Evolutionary conservation across 2,888 invertebrate genomes (phyloP), one percentile per base, ranked within the genome.

Genomic region (Leptinotarsa tumamoca): DNA sequence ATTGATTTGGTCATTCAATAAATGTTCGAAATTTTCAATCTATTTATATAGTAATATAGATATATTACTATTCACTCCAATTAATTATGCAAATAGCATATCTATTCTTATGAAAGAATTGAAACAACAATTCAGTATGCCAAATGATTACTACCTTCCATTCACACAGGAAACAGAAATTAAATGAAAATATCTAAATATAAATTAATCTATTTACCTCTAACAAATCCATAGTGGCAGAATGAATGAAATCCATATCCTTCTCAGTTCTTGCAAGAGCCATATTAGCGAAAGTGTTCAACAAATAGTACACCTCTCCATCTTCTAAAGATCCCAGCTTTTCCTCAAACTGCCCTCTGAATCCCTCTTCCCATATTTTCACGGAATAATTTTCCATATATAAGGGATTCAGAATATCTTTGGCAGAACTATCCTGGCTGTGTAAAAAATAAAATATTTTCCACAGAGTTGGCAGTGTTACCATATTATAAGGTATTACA

Each of bases 261-360:
- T 89, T 88, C 10, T 88, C 85, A 50, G 88, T 85, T 77, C 95
- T 90, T 4, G 92, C 91, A 84, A 94, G 89, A 15, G 94, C 94
- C 94, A 96, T 95, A 87, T 94, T 95, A 63, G 94, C 93, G 85
- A 95, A 93, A 3, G 95, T 93, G 76, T 95, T 95, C 69, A 96
- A 86, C 67, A 95, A 89, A 88, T 94, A 95, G 85, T 94, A 94
- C 69, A 93, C 91, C 86, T 96, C 95, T 72, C 93, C 94, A 66
- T 93, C 92, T 1, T 92, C 92, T 84, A 94, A 90, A 72, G 88
- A 89, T 49, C 90, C 89, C 75, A 95, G 87, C 79, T 92, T 92
- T 72, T 94, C 91, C 84, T 93, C 92, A 82, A 94, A 93, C 68
- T 91, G 89, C 51, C 87, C 84, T 82, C 90, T 89, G 76, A 92